Percentiles rank a stretch among this genome's conserved stretches.
Conservation (phyloP, 1,140 invertebrate genomes). For the Drosophila subpulchrella region DNA sequence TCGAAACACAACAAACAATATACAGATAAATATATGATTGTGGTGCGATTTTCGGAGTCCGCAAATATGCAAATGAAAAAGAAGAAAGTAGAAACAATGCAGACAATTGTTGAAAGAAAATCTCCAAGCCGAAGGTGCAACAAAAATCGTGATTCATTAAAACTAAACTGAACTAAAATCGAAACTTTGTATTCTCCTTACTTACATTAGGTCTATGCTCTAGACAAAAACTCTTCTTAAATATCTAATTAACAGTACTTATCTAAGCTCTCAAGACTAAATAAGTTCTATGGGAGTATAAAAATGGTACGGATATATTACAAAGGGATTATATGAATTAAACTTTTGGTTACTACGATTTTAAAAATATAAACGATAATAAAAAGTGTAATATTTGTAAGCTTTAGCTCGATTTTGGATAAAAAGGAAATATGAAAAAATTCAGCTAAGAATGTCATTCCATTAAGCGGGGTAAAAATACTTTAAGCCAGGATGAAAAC, state of each 20-base stretch:
- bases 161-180: conserved; percentile 33
- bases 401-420: conserved; percentile 45
- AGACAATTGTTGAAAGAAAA: conserved; percentile 42
- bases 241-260: conserved; percentile 46
- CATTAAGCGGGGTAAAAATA: conserved; percentile 71
- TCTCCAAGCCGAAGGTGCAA: conserved; percentile 50
- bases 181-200: conserved; percentile 29
- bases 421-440: conserved; percentile 49
- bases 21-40: conserved; percentile 46
- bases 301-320: conserved; percentile 35
- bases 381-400: conserved; percentile 17
- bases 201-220: conserved; percentile 31
- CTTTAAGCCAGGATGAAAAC: conserved; percentile 58
- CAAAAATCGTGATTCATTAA: conserved; percentile 30
- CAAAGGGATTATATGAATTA: conserved; percentile 22
- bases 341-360: conserved; percentile 35
- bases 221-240: conserved; percentile 43
- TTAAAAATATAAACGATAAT: conserved; percentile 17
- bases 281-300: conserved; percentile 30
- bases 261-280: conserved; percentile 41
- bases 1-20: conserved; percentile 60
- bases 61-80: conserved; percentile 68
- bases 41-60: conserved; percentile 60
- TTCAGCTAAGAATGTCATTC: conserved; percentile 75
- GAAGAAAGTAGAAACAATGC: conserved; percentile 48